These are phyloP conservation scores for Ostrea denselamellosa DNA, from an alignment of 1,140 invertebrate genomes.

Conservation along the genomic window DNA sequence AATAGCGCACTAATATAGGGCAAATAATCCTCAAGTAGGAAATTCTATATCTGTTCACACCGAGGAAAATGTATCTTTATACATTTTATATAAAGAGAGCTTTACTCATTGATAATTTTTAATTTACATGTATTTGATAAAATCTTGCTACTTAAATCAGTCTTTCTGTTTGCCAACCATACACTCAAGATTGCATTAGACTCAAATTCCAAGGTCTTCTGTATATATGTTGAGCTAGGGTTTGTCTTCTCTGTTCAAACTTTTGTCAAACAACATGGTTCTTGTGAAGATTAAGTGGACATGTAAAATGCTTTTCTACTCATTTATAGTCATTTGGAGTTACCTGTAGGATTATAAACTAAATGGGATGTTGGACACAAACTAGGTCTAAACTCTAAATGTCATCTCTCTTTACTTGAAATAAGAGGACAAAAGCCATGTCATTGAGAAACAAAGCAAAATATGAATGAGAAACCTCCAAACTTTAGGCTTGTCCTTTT, in stretches of 20 bases:
- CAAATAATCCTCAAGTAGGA: background rate
- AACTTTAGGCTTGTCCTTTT: no score
- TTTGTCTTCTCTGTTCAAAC: background rate
- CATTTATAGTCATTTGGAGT: constrained; percentile 33
- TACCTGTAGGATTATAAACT: constrained; percentile 7
- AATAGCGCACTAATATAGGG: background rate
- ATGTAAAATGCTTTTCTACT: constrained; percentile 29
- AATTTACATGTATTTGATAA: constrained; percentile 35
- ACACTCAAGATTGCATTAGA: constrained; percentile 18
- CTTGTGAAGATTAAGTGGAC: constrained; percentile 27
- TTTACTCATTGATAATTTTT: constrained; percentile 12
- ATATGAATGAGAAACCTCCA: background rate
- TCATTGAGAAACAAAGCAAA: background rate
- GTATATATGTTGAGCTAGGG: background rate
- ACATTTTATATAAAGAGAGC: background rate
- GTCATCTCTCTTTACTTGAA: background rate
- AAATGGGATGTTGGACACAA: background rate
- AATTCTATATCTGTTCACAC: background rate
- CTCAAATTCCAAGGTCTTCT: background rate
- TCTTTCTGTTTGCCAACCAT: constrained; percentile 3
- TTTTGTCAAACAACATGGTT: constrained; percentile 19
- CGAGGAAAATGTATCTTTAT: background rate
- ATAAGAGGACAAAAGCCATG: background rate
- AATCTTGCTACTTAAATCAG: background rate
- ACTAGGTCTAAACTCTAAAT: background rate